Base-by-base conservation (phyloP, 2,113 vertebrate genomes). In the Elanoides forficatus region DNA sequence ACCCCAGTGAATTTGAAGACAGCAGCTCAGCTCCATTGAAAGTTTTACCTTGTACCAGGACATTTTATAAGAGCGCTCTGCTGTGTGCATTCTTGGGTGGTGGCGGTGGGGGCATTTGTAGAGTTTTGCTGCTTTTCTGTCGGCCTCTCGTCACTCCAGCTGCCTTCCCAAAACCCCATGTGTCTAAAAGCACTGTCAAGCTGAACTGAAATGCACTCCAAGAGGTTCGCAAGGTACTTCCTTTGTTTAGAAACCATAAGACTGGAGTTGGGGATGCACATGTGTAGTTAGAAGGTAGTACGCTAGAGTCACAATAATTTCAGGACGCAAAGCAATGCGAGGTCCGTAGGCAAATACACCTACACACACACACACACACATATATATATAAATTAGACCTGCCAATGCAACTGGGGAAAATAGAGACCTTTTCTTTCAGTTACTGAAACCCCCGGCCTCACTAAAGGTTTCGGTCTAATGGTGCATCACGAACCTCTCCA, bases 41-140 rank as follows among this genome's bases (percentile, higher is more conserved):
- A 50, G 56, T 20, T 71, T 43, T 21, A 17, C 36, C 6, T 21
- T 11, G 32, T 13, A 71, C 23, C 20, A 26, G 32, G 27, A 30
- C 19, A 26, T 25, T 65, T 40, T 20, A 5, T 13, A 8, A 9
- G 21, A 36, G 48, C 7, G 4, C 65, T 65, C 11, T 45, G 48
- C 50, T 15, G 4, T 13, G 9, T 8, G 16, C 9, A 0, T 29
- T 38, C 58, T 11, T 9, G 42, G 48, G 34, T 0, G 0, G 7
- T 4, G 52, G 18, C 2, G 22, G 48, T 9, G 32, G 12, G 11
- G n/a, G 17, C 17, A 6, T 27, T 22, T 23, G 25, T 14, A 30
- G 50, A 25, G 27, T 45, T 78, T 14, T 18, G 25, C 45, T 55
- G 17, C 68, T 52, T 30, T 38, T 21, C 58, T 19, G 13, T 2